Evolutionary conservation across 2,888 invertebrate genomes (phyloP).

Genomic region (Arrhopalites spinosus): DNA sequence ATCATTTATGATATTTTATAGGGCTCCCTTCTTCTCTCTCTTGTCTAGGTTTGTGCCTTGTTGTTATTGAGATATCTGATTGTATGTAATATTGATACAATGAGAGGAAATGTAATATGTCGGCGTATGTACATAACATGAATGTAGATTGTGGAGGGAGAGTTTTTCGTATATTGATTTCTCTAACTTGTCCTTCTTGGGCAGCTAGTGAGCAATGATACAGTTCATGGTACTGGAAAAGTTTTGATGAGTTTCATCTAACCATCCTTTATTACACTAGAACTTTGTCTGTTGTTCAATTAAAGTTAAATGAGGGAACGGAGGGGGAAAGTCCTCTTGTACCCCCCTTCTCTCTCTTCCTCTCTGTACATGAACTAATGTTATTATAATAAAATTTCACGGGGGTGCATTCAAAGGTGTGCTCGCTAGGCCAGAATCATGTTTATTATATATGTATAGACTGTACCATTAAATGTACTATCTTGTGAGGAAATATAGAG

Average conservation of each 20-base stretch:
- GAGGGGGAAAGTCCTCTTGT: slow-evolving; percentile 10
- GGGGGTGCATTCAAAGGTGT: background rate
- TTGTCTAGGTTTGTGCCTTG: no score
- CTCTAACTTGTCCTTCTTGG: no score
- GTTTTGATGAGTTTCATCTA: slow-evolving; percentile 17
- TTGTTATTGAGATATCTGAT: no score
- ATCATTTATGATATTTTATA: no score
- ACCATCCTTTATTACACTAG: background rate
- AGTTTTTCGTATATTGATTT: background rate
- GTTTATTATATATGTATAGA: background rate
- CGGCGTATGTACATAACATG: no score
- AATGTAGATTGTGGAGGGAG: background rate
- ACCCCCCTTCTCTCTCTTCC: background rate
- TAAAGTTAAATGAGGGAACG: slow-evolving; percentile 27
- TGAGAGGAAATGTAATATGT: no score
- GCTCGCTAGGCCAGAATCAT: background rate
- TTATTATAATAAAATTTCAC: background rate
- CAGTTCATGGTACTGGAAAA: background rate
- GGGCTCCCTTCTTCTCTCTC: no score
- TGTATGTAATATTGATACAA: no score
- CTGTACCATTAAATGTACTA: background rate
- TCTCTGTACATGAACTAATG: background rate
- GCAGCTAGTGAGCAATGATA: background rate
- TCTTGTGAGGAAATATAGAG: background rate
- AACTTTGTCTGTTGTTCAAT: slow-evolving; percentile 19